Percentiles rank a stretch among this genome's conserved stretches.
Conservation (phyloP, 2,888 invertebrate species). For the Leptarthrus brevirostris region DNA sequence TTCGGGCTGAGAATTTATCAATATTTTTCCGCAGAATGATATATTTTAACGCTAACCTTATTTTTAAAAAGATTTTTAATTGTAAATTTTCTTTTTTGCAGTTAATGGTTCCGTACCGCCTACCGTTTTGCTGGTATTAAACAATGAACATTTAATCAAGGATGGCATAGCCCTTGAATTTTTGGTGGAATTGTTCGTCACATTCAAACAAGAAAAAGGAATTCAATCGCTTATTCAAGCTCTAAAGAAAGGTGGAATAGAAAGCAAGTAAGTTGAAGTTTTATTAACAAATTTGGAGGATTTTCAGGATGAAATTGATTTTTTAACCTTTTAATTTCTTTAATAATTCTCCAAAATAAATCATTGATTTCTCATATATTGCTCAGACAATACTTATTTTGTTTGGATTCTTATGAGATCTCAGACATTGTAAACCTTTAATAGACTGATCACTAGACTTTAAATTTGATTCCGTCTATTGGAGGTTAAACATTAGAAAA, state of each 20-base stretch:
- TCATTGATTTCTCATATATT: conserved; percentile 21
- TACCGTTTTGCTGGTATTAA: conserved; percentile 85
- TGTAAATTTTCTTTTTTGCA: too few species aligned
- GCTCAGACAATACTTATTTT: conserved; percentile 43
- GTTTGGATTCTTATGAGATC: conserved; percentile 48
- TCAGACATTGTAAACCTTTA: conserved; percentile 11
- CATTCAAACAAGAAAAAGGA: conserved; percentile 92
- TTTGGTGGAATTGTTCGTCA: conserved; percentile 90
- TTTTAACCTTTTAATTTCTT: conserved; percentile 58
- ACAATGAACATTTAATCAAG: conserved; percentile 93
- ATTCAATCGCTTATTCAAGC: conserved; percentile 85
- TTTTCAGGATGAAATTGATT: conserved; percentile 60
- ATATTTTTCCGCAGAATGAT: too few species aligned
- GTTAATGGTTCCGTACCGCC: conserved; percentile 92
- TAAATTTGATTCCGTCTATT: too few species aligned
- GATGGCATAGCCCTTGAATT: conserved; percentile 95
- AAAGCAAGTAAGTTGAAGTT: conserved; percentile 70
- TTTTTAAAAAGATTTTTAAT: too few species aligned
- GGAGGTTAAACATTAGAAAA: not conserved
- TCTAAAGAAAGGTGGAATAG: conserved; percentile 87
- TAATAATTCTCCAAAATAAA: conserved; percentile 63
- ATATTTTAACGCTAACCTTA: too few species aligned
- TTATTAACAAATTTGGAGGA: conserved; percentile 55
- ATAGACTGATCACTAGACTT: too few species aligned
- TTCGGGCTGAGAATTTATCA: too few species aligned